Conservation (phyloP, 2,113 vertebrate genomes). For the Macquaria ambigua region DNA sequence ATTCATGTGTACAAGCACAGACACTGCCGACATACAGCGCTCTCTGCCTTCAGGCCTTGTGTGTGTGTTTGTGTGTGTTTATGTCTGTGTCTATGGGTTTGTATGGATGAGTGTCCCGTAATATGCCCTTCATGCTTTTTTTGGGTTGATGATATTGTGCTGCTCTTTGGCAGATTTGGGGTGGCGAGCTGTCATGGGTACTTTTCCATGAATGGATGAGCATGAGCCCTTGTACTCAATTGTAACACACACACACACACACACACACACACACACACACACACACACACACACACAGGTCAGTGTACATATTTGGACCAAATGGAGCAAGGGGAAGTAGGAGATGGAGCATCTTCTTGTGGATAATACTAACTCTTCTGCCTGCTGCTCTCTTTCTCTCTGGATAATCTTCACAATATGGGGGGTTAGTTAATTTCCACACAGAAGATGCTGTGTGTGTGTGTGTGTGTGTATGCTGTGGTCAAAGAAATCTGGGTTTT, state of each 20-base stretch:
- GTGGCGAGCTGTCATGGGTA: conserved; percentile 13
- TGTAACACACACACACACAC: conserved; percentile 15
- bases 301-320: conserved; percentile 50
- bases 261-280: background rate
- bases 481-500: conserved; percentile 20
- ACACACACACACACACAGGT: conserved; percentile 25
- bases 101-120: background rate
- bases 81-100: conserved; percentile 37
- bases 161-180: conserved; percentile 40
- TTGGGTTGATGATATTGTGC: conserved; percentile 21
- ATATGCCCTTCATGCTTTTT: conserved; percentile 12
- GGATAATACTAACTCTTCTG: conserved; percentile 6
- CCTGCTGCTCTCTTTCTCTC: conserved; percentile 30
- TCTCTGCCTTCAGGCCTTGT: conserved; percentile 40
- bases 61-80: conserved; percentile 24
- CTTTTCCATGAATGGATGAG: conserved; percentile 46
- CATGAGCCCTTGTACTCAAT: background rate
- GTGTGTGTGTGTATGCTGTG: background rate
- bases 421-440: conserved; percentile 1
- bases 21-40: conserved; percentile 34
- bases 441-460: background rate
- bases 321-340: conserved; percentile 49
- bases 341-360: conserved; percentile 37
- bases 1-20: conserved; percentile 63
- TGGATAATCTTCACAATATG: conserved; percentile 27